Percentiles rank a stretch among this genome's conserved stretches.
Evolutionary conservation across 2,888 invertebrate genomes (phyloP).

Genomic region (Drosophila infuscata): DNA sequence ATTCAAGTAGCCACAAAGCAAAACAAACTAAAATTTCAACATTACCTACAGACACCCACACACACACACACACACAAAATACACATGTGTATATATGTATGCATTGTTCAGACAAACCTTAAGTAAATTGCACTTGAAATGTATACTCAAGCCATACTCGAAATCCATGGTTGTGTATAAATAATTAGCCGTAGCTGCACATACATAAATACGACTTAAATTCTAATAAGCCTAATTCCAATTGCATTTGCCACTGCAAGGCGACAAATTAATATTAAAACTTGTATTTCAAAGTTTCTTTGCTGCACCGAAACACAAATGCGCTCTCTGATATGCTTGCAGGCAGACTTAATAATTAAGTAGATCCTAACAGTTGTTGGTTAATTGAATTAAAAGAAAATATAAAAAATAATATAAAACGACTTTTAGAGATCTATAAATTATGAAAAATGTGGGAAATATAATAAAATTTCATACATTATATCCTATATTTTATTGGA

Average conservation of each 20-base stretch:
- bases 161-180: conserved; percentile 21
- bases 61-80: neutral
- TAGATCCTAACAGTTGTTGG: neutral
- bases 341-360: neutral
- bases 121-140: conserved; percentile 66
- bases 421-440: neutral
- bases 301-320: conserved; percentile 8
- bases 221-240: conserved; percentile 61
- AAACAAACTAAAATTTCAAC: conserved; percentile 58
- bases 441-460: neutral
- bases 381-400: neutral
- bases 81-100: neutral
- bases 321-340: neutral
- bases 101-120: conserved; percentile 34
- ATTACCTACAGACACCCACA: conserved; percentile 9
- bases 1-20: conserved; percentile 65
- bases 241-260: conserved; percentile 39
- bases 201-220: conserved; percentile 26
- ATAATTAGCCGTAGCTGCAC: conserved; percentile 4
- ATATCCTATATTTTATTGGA: neutral
- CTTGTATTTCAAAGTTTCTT: neutral
- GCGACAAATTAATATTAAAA: conserved; percentile 27
- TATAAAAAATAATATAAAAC: neutral
- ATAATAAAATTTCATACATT: neutral
- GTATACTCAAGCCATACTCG: conserved; percentile 41